Conservation (phyloP, 2,113 vertebrate species). For the Myotis yumanensis region DNA sequence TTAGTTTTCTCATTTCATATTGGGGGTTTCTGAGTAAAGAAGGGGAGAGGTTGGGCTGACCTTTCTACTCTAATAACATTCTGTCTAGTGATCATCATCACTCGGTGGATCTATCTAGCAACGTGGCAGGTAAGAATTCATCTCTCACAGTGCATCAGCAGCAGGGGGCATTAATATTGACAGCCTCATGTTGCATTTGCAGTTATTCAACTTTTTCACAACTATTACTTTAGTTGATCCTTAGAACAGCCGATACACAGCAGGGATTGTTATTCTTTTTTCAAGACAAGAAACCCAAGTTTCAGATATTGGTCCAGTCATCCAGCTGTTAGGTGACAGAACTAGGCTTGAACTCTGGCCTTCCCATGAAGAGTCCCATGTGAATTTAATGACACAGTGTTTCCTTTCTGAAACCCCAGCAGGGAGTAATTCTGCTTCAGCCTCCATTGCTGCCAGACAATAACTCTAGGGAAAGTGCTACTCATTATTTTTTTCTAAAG, state of each 20-base stretch:
- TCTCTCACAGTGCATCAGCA: background rate
- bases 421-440: constrained; percentile 16
- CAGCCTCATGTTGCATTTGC: background rate
- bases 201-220: background rate
- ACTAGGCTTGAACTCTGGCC: background rate
- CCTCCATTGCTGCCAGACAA: constrained; percentile 19
- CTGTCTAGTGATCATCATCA: background rate
- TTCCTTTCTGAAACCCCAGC: constrained; percentile 29
- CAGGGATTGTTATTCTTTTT: background rate
- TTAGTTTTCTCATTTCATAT: background rate
- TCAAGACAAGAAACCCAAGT: background rate
- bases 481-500: constrained; percentile 74
- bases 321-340: background rate
- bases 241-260: background rate
- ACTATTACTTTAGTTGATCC: background rate
- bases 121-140: background rate
- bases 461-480: constrained; percentile 48
- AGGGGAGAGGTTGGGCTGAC: background rate
- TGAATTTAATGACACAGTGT: background rate
- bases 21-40: background rate
- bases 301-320: constrained; percentile 20
- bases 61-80: background rate
- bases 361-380: background rate
- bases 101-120: background rate
- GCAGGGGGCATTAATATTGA: background rate